Conservation (phyloP, 92 coral and sea anemone genomes). For the Anthopleura xanthogrammica region DNA sequence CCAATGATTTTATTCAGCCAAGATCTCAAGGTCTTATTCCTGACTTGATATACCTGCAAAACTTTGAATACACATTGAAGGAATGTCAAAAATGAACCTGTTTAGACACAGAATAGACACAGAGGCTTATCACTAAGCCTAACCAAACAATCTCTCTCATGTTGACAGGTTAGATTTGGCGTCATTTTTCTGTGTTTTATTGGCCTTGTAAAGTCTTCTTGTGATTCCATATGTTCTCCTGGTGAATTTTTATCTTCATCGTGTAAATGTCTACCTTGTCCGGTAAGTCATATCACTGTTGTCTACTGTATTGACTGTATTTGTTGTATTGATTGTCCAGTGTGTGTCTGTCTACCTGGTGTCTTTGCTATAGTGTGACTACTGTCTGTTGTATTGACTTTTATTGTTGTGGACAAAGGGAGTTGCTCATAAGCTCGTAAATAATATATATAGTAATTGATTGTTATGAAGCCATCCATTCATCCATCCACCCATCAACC, state of each 20-base stretch:
- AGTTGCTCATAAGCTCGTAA: too few species aligned
- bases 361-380: too few species aligned
- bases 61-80: neutral
- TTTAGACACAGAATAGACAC: neutral
- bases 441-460: too few species aligned
- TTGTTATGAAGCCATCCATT: too few species aligned
- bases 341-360: too few species aligned
- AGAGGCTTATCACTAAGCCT: neutral
- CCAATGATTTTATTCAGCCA: neutral
- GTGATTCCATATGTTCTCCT: neutral
- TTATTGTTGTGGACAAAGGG: too few species aligned
- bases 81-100: constrained; percentile 6
- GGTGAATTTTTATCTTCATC: neutral
- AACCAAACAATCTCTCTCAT: neutral
- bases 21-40: neutral
- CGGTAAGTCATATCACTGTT: neutral
- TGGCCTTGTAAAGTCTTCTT: neutral
- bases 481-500: neutral
- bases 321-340: too few species aligned
- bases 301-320: neutral
- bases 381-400: too few species aligned
- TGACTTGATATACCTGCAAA: neutral
- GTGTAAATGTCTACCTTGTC: neutral
- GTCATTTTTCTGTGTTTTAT: neutral
- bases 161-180: neutral